Base-by-base conservation (phyloP, 2,888 invertebrate genomes). In the Andrena fulva region DNA sequence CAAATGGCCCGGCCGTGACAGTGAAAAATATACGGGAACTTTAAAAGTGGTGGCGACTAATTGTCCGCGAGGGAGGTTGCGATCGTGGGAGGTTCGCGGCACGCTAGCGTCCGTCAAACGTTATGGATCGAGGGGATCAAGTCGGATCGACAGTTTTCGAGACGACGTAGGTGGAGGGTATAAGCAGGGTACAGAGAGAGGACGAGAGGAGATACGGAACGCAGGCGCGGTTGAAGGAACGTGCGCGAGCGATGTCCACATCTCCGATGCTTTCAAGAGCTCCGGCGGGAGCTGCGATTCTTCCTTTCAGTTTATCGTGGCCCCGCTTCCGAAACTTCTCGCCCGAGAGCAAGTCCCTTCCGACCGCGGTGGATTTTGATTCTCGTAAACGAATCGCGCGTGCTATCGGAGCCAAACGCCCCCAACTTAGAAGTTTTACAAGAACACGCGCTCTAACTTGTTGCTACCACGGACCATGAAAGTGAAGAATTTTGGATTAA, bases 241-340 rank as follows among this genome's bases (percentile, higher is more conserved):
- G 70, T 80, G 85, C 60, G 78, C 77, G 76, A 33, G 54, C 50
- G 67, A 50, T 31, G 63, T 48, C 2, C 63, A 16, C 50, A 62
- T 56, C 73, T 63, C 20, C 59, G 67, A 67, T 27, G 80, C 68
- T 72, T 85, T 76, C 33, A 82, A 87, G 80, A 83, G 24, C 76
- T 59, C 27, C 77, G 85, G 85, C 87, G 83, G 87, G 82, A 82
- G 85, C 77, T 59, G 70, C 76, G 81, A 87, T 88, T 77, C 82
- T 79, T 77, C 85, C 69, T 77, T 85, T 80, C 86, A 89, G 88
- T 89, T 84, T 77, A 80, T 60, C 84, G 79, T 77, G 56, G 82
- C 70, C 67, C 68, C 79, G 80, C 88, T 66, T 68, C 63, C 84
- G 88, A 78, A 86, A 74, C 87, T 85, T 81, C 64, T 74, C 82